Evolutionary conservation across 2,888 invertebrate species (phyloP), one percentile per base, ranked within the genome.

Genomic region (Apamea epomidion): DNA sequence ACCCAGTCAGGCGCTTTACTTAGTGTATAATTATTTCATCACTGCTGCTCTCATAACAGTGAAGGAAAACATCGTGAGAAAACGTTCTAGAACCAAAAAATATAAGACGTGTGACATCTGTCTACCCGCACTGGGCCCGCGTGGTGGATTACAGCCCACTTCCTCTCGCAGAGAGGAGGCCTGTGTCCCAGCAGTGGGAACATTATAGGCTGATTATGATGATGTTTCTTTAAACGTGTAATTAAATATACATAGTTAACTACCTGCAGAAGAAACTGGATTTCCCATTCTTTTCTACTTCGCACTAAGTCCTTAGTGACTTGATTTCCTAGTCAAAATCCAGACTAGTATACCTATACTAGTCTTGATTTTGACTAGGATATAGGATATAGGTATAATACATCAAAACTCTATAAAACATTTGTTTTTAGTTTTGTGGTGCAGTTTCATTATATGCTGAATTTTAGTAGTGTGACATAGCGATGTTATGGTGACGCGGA

Each of bases 401-500:
- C 5, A 45, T 45, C 5, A 29, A 45, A 45, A n/a, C 21, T 16
- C 0, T 6, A 37, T 16, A 42, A 60, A 68, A 45, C 2, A 16
- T 32, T 37, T n/a, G 8, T 21, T 21, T 21, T n/a, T 1, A 12
- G 2, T 54, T 25, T 42, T 51, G 18, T 48, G 42, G 12, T 64
- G 25, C 14, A 48, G 21, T 78, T 37, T 18, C 51, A 21, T 37
- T 42, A 18, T 42, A 62, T 37, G 25, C 6, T 37, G 60, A 70
- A 67, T 74, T 68, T 54, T 37, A 42, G 51, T 65, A 42, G 51
- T 65, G 45, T 77, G 76, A 62, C 80, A 76, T 67, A 74, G 29
- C 64, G 76, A 62, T 71, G 74, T 75, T 82, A 80, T 75, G 62
- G 81, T 85, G 88, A 83, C 83, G 68, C 48, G 74, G 54, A 83